Conservation (phyloP, 2,888 invertebrate species). For the Thymelicus sylvestris region DNA sequence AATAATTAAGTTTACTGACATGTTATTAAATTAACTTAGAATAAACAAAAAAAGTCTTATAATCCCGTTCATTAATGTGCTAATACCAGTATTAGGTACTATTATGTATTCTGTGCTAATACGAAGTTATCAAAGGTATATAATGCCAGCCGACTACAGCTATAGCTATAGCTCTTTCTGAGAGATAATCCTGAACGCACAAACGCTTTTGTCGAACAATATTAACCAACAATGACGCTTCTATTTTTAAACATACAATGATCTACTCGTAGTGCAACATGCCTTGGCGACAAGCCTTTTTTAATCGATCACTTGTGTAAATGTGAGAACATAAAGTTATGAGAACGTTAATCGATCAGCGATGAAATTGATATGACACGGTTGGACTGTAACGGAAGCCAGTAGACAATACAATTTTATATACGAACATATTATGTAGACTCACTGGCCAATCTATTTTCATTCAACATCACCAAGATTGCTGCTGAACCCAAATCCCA, state of each 20-base stretch:
- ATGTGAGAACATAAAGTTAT: slow-evolving; percentile 19
- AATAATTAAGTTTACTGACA: no score
- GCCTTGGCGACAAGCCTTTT: slow-evolving; percentile 15
- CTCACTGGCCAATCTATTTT: neutral
- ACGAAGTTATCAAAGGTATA: no score
- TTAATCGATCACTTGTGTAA: slow-evolving; percentile 27
- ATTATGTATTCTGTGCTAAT: no score
- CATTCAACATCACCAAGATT: no score
- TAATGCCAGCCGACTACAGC: no score
- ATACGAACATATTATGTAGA: neutral
- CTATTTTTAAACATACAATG: slow-evolving; percentile 23
- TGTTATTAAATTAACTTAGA: no score
- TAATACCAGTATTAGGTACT: no score
- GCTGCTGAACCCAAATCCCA: no score
- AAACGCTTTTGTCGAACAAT: neutral
- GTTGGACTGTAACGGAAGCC: neutral
- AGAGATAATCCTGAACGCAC: neutral
- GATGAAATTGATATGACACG: slow-evolving; percentile 29
- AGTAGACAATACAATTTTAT: neutral
- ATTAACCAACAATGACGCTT: slow-evolving; percentile 2
- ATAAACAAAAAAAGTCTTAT: no score
- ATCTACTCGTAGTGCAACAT: slow-evolving; percentile 16
- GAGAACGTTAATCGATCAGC: slow-evolving; percentile 22
- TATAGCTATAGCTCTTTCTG: neutral
- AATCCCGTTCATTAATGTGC: no score